These are phyloP conservation scores for Heliconius ethilla DNA, from an alignment of 2,888 invertebrate genomes.

Conservation along the genomic window DNA sequence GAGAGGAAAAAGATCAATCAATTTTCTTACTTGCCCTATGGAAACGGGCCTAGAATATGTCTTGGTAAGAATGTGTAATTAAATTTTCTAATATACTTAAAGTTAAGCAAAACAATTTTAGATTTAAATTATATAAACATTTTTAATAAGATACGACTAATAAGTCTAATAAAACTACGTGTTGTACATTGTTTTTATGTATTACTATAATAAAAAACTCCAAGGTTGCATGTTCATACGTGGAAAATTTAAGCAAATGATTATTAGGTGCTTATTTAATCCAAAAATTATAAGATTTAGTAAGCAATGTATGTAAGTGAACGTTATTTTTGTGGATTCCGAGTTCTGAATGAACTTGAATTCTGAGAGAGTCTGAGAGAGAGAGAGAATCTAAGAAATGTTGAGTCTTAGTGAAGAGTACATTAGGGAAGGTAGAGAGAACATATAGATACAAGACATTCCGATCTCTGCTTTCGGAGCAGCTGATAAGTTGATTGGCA, in stretches of 20 bases:
- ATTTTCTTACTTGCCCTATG: conserved; percentile 66
- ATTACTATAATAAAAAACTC: background rate
- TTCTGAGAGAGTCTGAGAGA: background rate
- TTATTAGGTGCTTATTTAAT: background rate
- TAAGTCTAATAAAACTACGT: background rate
- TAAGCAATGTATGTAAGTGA: too few relatives aligned
- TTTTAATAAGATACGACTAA: background rate
- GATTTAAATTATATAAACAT: too few relatives aligned
- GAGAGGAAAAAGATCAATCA: conserved; percentile 56
- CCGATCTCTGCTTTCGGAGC: background rate
- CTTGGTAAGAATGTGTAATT: background rate
- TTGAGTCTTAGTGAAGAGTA: background rate
- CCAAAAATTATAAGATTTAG: background rate
- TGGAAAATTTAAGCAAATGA: background rate
- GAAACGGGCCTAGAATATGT: conserved; percentile 57
- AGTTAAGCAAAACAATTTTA: background rate
- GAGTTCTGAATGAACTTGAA: too few relatives aligned
- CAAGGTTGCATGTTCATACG: background rate
- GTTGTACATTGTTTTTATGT: background rate
- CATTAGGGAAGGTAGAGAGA: background rate
- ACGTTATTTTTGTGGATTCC: too few relatives aligned
- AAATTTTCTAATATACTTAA: background rate
- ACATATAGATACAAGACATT: background rate
- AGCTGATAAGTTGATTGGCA: too few relatives aligned
- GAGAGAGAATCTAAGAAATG: background rate